These are phyloP conservation scores for Zophobas morio DNA, from an alignment of 1,140 invertebrate genomes.

Conservation along the genomic window DNA sequence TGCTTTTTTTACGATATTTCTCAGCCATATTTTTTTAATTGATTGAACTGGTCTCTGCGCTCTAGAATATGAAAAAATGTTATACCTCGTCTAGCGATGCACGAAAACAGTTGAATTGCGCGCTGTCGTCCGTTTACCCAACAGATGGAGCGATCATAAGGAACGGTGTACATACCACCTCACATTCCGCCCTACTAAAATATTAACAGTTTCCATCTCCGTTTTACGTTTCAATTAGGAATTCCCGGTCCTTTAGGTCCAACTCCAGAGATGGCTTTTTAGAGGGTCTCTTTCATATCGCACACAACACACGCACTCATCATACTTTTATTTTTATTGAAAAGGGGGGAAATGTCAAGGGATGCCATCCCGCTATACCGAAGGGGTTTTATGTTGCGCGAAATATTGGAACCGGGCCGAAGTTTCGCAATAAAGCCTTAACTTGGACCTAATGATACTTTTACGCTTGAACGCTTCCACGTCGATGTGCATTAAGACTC, in stretches of 20 bases:
- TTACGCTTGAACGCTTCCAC: conserved; percentile 22
- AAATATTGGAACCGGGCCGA: conserved; percentile 41
- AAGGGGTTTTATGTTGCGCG: conserved; percentile 41
- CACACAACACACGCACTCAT: conserved; percentile 48
- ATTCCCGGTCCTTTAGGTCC: background rate
- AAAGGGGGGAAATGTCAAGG: conserved; percentile 39
- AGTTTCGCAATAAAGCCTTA: conserved; percentile 47
- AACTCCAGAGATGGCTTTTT: background rate
- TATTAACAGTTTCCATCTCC: conserved; percentile 15
- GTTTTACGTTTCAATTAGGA: conserved; percentile 28
- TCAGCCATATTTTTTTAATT: no score
- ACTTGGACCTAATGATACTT: conserved; percentile 38
- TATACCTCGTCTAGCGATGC: no score
- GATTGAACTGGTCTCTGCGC: no score
- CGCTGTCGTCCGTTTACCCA: no score
- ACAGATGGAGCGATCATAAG: no score
- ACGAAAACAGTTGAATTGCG: no score
- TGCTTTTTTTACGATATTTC: no score
- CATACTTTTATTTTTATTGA: conserved; percentile 46
- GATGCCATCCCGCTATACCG: conserved; percentile 27
- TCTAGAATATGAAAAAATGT: no score
- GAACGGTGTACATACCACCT: background rate
- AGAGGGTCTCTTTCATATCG: conserved; percentile 40
- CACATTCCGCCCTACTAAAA: background rate
- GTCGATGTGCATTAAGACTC: conserved; percentile 28